phyloP scores from a whole-genome alignment of 1,140 invertebrate species.

The Drosophila leontia region DNA sequence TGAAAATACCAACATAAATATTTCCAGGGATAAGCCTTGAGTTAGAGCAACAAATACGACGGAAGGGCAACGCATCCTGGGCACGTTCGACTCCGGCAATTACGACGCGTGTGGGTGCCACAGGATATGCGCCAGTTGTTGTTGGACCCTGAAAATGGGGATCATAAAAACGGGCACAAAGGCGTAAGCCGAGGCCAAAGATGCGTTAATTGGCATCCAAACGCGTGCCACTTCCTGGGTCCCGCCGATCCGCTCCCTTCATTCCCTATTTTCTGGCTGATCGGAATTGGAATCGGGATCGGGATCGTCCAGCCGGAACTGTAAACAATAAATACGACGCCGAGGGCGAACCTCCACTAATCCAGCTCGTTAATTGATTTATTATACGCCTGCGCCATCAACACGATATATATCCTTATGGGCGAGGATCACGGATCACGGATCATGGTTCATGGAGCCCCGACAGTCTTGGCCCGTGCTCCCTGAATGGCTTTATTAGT shows the following conservation, averaged over 20 bases:
- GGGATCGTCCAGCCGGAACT: constrained; percentile 68
- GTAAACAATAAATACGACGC: constrained; percentile 77
- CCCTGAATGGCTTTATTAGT: constrained; percentile 71
- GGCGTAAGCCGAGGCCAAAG: constrained; percentile 69
- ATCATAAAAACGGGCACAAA: constrained; percentile 57
- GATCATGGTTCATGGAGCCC: constrained; percentile 4
- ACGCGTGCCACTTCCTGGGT: constrained; percentile 73
- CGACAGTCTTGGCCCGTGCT: constrained; percentile 27
- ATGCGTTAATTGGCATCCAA: constrained; percentile 73
- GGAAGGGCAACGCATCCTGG: neutral
- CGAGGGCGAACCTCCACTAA: constrained; percentile 48
- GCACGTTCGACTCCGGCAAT: constrained; percentile 44
- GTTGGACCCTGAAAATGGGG: constrained; percentile 40
- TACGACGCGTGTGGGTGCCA: constrained; percentile 67
- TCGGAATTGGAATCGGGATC: constrained; percentile 42
- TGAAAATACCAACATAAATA: constrained; percentile 5
- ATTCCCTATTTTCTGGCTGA: constrained; percentile 29
- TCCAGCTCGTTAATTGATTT: constrained; percentile 74
- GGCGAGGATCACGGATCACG: constrained; percentile 21
- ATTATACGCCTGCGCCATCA: constrained; percentile 77
- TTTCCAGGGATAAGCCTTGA: constrained; percentile 14
- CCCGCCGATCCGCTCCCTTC: neutral
- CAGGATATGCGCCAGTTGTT: constrained; percentile 69
- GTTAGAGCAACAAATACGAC: constrained; percentile 16
- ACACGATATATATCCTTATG: constrained; percentile 12